phyloP scores from a whole-genome alignment of 2,888 invertebrate genomes.

The Folsomia manolachei region DNA sequence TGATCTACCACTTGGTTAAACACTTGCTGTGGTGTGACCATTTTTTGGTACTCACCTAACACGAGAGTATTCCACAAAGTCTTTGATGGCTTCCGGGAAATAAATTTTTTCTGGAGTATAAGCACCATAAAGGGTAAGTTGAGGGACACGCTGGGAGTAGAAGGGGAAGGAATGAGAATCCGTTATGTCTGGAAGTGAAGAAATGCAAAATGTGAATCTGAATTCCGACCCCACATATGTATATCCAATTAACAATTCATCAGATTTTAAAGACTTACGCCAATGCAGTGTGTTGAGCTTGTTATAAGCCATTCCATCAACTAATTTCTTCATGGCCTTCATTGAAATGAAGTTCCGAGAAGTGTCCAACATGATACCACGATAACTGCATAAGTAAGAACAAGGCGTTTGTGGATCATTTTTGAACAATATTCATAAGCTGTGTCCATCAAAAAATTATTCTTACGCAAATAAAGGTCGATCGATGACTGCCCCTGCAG shows the following conservation, averaged over 20 bases:
- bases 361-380: constrained; percentile 86
- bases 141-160: constrained; percentile 69
- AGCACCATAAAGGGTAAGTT: constrained; percentile 72
- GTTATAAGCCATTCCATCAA: constrained; percentile 85
- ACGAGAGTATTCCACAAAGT: constrained; percentile 52
- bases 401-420: too few species aligned
- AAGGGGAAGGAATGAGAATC: constrained; percentile 94
- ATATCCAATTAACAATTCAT: too few species aligned
- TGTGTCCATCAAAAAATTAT: too few species aligned
- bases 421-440: too few species aligned
- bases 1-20: too few species aligned
- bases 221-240: too few species aligned
- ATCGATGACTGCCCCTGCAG: constrained; percentile 59
- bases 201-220: too few species aligned
- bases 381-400: too few species aligned
- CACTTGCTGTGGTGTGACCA: too few species aligned
- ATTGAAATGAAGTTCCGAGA: constrained; percentile 76
- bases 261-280: too few species aligned
- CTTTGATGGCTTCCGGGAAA: constrained; percentile 52
- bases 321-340: constrained; percentile 67
- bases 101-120: constrained; percentile 68
- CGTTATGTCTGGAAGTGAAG: constrained; percentile 64
- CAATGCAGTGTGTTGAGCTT: constrained; percentile 93
- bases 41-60: constrained; percentile 55
- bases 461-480: constrained; percentile 74